Conservation (phyloP, 2,888 invertebrate species). For the Hylaea fasciaria region DNA sequence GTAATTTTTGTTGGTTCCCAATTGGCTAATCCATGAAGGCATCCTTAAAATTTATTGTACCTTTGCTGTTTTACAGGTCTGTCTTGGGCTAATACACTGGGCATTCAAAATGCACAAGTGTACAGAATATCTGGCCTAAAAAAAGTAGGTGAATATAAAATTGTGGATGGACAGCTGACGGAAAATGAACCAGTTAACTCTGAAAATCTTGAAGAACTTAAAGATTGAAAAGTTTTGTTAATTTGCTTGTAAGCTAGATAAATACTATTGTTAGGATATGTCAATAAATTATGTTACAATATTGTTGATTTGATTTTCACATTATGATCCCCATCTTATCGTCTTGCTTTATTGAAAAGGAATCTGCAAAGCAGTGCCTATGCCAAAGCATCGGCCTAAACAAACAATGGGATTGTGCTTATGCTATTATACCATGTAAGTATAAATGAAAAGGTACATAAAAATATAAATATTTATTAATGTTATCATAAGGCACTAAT, state of each 20-base stretch:
- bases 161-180: constrained; percentile 67
- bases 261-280: constrained; percentile 8
- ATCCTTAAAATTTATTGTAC: too few species aligned
- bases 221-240: constrained; percentile 33
- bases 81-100: constrained; percentile 84
- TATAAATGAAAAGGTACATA: constrained; percentile 12
- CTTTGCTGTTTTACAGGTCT: constrained; percentile 75
- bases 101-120: constrained; percentile 84
- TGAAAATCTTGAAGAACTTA: constrained; percentile 36
- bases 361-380: too few species aligned
- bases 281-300: constrained; percentile 20
- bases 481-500: constrained; percentile 34
- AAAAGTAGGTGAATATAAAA: constrained; percentile 78
- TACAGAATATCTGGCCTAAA: constrained; percentile 81
- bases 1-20: too few species aligned
- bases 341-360: too few species aligned
- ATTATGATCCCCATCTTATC: not conserved
- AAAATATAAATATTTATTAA: constrained; percentile 45
- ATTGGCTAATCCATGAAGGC: too few species aligned
- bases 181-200: constrained; percentile 41
- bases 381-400: too few species aligned
- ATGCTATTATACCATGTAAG: too few species aligned
- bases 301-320: not conserved
- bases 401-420: too few species aligned
- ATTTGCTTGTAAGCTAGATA: constrained; percentile 4